phyloP scores from a whole-genome alignment of 2,888 invertebrate genomes.

The Mythimna ferrago region DNA sequence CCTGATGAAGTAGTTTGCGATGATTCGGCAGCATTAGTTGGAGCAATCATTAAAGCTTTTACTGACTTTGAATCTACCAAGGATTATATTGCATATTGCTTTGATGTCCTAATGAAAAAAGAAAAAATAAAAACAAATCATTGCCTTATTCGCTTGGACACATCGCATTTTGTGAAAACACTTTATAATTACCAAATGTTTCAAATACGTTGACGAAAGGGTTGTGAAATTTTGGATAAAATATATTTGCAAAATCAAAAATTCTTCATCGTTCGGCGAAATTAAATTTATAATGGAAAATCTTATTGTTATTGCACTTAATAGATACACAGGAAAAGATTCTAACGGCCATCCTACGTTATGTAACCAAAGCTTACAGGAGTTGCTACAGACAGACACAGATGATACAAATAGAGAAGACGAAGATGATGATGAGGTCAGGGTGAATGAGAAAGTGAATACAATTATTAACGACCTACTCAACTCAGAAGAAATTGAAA shows the following conservation, averaged over 20 bases:
- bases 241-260: constrained; percentile 34
- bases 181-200: constrained; percentile 35
- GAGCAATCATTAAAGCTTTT: constrained; percentile 32
- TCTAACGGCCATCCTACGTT: too few relatives aligned
- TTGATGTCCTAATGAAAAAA: constrained; percentile 12
- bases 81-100: constrained; percentile 25
- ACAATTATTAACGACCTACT: constrained; percentile 35
- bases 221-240: constrained; percentile 27
- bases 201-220: constrained; percentile 29
- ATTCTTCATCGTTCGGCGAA: constrained; percentile 23
- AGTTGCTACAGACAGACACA: too few relatives aligned
- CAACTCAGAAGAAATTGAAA: constrained; percentile 34
- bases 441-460: constrained; percentile 2
- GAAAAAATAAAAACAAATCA: constrained; percentile 27
- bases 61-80: constrained; percentile 31
- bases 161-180: constrained; percentile 22
- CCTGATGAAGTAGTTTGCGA: constrained; percentile 35
- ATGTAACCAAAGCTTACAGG: too few relatives aligned
- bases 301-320: too few relatives aligned
- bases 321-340: too few relatives aligned
- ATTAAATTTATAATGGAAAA: too few relatives aligned
- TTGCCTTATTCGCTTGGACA: constrained; percentile 27
- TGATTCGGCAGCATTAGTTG: constrained; percentile 32
- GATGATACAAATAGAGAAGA: constrained; percentile 1
- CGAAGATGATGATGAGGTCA: constrained; percentile 30